Evolutionary conservation across 2,797 vertebrate species (phyloP).

Genomic region (Platalea minor): DNA sequence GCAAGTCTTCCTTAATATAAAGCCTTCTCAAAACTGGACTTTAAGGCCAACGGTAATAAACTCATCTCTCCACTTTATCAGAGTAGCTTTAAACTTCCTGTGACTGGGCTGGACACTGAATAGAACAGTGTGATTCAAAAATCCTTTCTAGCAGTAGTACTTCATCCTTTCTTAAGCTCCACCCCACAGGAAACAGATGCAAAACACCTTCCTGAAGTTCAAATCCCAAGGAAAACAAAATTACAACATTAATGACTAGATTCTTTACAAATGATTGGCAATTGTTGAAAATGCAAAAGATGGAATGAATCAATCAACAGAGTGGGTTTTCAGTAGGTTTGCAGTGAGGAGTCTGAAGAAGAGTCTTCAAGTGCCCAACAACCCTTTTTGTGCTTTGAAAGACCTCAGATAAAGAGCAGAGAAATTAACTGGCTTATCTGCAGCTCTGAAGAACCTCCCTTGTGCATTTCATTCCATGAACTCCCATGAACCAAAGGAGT

Average conservation of each 20-base stretch:
- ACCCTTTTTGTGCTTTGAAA: not conserved
- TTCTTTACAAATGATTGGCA: not conserved
- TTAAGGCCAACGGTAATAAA: not conserved
- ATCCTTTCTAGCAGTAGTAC: not conserved
- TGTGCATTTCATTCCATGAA: not conserved
- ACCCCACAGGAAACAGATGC: not conserved
- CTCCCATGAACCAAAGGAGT: not conserved
- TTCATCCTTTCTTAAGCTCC: not conserved
- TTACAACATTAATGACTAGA: not conserved
- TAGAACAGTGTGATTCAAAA: not conserved
- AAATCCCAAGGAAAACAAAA: not conserved
- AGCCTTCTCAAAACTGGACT: not conserved
- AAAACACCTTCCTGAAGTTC: not conserved
- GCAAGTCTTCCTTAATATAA: not conserved
- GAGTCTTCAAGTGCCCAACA: not conserved
- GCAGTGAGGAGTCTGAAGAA: not conserved
- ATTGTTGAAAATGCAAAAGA: not conserved
- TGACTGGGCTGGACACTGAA: not conserved
- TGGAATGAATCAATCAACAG: not conserved
- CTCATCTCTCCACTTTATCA: not conserved
- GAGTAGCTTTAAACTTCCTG: not conserved
- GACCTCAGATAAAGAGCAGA: not conserved
- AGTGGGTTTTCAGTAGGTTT: not conserved
- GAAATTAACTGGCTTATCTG: not conserved
- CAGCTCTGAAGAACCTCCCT: not conserved